Percentiles rank a stretch among this genome's conserved stretches.
These are phyloP conservation scores for Melipona beecheii DNA, from an alignment of 2,888 invertebrate species.

Conservation along the genomic window DNA sequence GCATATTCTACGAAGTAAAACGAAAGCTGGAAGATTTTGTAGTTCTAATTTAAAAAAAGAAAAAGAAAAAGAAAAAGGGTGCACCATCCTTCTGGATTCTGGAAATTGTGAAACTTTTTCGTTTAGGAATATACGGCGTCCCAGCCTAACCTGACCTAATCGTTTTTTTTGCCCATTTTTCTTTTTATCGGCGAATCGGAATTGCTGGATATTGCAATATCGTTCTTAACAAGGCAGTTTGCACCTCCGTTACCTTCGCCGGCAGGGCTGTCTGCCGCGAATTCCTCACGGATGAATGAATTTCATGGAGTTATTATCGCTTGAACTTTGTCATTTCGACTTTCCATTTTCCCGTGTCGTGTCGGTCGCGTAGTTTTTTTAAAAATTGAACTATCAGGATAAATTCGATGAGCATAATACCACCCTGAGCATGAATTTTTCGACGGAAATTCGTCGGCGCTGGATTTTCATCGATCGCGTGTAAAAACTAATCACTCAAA, in stretches of 20 bases:
- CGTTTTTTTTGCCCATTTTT: neutral
- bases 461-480: constrained; percentile 20
- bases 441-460: neutral
- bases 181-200: constrained; percentile 12
- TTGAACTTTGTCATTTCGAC: constrained; percentile 2
- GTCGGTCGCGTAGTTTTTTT: neutral
- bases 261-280: neutral
- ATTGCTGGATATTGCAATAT: constrained; percentile 57
- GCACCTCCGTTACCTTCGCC: constrained; percentile 36
- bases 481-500: constrained; percentile 43
- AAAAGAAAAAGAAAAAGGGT: no score
- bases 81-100: neutral
- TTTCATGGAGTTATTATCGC: neutral
- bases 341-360: neutral
- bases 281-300: neutral
- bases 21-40: neutral
- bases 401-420: neutral
- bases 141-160: neutral
- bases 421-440: constrained; percentile 1
- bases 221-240: constrained; percentile 56
- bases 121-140: neutral
- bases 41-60: neutral
- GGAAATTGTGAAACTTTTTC: neutral
- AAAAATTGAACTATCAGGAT: neutral
- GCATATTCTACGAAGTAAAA: neutral